Conservation (phyloP, 2,113 vertebrate species). For the Phaethornis superciliosus region DNA sequence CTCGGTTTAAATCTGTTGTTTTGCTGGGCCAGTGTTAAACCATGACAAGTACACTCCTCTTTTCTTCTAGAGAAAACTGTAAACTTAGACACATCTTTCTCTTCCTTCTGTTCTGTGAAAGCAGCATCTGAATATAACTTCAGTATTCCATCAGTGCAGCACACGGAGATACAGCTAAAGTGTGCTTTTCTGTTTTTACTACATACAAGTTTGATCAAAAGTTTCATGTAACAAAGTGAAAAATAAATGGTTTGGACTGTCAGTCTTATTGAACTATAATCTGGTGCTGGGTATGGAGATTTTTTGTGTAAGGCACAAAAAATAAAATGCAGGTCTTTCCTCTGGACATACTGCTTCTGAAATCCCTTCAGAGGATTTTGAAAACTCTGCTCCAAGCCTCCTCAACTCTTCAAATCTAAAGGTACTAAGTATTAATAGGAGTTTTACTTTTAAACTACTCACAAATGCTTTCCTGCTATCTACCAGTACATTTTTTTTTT, state of each 20-base stretch:
- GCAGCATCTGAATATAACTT: background rate
- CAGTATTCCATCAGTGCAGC: background rate
- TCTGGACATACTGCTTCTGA: background rate
- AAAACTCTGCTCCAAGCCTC: background rate
- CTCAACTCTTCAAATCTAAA: background rate
- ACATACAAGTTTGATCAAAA: background rate
- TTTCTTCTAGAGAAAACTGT: background rate
- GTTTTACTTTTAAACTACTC: background rate
- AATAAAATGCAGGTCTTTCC: background rate
- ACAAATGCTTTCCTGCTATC: background rate
- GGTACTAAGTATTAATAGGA: background rate
- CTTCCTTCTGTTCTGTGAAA: background rate
- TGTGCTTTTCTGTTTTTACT: background rate
- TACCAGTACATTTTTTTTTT: background rate
- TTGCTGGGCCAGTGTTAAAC: no score
- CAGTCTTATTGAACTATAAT: background rate
- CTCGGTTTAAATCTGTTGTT: no score
- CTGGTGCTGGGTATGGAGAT: background rate
- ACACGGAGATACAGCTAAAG: rapidly evolving
- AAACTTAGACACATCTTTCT: background rate
- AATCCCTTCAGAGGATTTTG: background rate
- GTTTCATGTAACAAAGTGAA: background rate
- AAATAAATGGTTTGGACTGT: background rate
- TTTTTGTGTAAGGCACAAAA: background rate
- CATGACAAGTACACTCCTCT: rapidly evolving